Conservation (phyloP, 1,140 invertebrate genomes). For the Antheraea pernyi region DNA sequence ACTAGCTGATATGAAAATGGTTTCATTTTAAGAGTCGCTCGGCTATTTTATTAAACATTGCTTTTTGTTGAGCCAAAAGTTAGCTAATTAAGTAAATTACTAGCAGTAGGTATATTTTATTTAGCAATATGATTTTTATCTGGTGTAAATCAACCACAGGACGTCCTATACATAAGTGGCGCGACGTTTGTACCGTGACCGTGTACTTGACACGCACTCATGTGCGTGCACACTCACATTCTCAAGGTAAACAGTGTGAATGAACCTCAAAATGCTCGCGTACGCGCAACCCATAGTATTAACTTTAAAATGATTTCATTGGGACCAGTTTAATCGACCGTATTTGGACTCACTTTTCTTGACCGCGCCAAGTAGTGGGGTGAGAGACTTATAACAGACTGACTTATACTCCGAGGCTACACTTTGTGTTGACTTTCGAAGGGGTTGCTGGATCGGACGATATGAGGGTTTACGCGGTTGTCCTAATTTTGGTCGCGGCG, state of each 20-base stretch:
- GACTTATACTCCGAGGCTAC: slow-evolving; percentile 54
- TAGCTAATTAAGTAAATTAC: too few species aligned
- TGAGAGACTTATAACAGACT: slow-evolving; percentile 64
- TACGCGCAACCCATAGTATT: slow-evolving; percentile 37
- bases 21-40: too few species aligned
- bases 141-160: not conserved
- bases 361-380: slow-evolving; percentile 56
- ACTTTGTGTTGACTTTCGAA: slow-evolving; percentile 66
- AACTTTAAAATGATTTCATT: slow-evolving; percentile 45
- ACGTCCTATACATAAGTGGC: slow-evolving; percentile 25
- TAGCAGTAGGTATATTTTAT: too few species aligned
- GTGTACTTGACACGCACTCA: slow-evolving; percentile 9
- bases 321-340: slow-evolving; percentile 55
- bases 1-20: too few species aligned
- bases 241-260: slow-evolving; percentile 7
- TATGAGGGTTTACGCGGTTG: slow-evolving; percentile 54
- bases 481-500: slow-evolving; percentile 56
- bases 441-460: slow-evolving; percentile 49
- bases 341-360: slow-evolving; percentile 65
- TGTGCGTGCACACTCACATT: not conserved
- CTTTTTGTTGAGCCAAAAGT: too few species aligned
- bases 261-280: slow-evolving; percentile 18
- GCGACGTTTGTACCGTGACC: slow-evolving; percentile 29
- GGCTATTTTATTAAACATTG: too few species aligned
- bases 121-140: not conserved